Percentiles rank a stretch among this genome's conserved stretches.
phyloP scores from a whole-genome alignment of 2,888 invertebrate species.

The Drosophila multiciliata region DNA sequence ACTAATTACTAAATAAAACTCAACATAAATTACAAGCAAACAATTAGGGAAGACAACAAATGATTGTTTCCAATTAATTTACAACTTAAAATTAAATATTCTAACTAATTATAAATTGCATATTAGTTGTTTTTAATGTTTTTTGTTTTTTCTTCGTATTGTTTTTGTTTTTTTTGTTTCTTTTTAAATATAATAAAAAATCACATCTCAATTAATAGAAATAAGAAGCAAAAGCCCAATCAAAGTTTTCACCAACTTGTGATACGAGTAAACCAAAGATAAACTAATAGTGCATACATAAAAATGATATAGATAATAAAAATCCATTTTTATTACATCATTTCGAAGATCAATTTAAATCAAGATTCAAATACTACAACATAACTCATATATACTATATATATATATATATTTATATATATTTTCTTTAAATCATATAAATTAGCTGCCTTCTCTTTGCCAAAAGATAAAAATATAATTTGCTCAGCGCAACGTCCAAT shows the following conservation, averaged over 20 bases:
- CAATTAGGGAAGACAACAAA: slow-evolving; percentile 76
- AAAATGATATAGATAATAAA: slow-evolving; percentile 7
- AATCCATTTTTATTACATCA: slow-evolving; percentile 3
- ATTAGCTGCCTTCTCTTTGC: slow-evolving; percentile 62
- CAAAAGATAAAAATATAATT: slow-evolving; percentile 55
- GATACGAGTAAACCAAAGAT: slow-evolving; percentile 39
- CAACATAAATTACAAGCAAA: slow-evolving; percentile 77
- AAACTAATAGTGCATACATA: slow-evolving; percentile 44
- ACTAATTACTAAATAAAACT: slow-evolving; percentile 70
- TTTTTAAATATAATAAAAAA: slow-evolving; percentile 52
- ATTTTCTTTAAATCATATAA: slow-evolving; percentile 37
- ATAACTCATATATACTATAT: slow-evolving; percentile 19
- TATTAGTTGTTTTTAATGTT: slow-evolving; percentile 28
- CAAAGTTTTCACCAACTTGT: slow-evolving; percentile 36
- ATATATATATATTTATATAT: slow-evolving; percentile 14
- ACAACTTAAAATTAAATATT: slow-evolving; percentile 50
- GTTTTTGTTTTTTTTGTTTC: not conserved
- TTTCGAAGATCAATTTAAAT: slow-evolving; percentile 39
- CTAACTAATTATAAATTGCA: slow-evolving; percentile 57
- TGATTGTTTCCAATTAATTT: slow-evolving; percentile 54
- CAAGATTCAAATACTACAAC: slow-evolving; percentile 43
- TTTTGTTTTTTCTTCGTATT: slow-evolving; percentile 3
- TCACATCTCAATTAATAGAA: slow-evolving; percentile 74
- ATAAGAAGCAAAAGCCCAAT: slow-evolving; percentile 43
- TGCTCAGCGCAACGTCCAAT: slow-evolving; percentile 60